phyloP scores from a whole-genome alignment of 2,888 invertebrate genomes.

The Tenthredo mesomela region DNA sequence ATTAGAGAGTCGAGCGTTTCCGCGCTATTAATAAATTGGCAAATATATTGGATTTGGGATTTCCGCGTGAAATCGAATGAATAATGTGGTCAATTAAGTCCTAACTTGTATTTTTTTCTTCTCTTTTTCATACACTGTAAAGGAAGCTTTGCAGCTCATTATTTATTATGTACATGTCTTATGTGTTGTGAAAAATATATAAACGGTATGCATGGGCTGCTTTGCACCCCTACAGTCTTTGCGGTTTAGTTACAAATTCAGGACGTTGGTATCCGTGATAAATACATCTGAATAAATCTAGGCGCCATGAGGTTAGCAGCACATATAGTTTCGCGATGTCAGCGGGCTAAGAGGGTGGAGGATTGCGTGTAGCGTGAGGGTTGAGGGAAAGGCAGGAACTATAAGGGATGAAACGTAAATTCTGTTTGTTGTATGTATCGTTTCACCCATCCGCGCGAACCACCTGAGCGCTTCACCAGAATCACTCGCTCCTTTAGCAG shows the following conservation, averaged over 20 bases:
- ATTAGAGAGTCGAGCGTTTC: background rate
- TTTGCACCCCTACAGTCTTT: background rate
- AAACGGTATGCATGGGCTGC: background rate
- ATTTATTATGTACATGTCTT: background rate
- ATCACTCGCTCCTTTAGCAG: constrained; percentile 1
- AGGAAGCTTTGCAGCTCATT: background rate
- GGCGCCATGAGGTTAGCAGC: background rate
- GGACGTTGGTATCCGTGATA: constrained; percentile 38
- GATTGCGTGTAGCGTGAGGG: background rate
- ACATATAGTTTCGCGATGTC: constrained; percentile 21
- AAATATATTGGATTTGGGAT: background rate
- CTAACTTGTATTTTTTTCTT: background rate
- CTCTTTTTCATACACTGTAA: background rate
- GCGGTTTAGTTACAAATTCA: constrained; percentile 31
- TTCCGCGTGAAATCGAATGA: background rate
- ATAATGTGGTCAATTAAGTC: background rate
- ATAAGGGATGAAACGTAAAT: background rate
- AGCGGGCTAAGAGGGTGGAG: constrained; percentile 16
- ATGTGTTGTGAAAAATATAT: background rate
- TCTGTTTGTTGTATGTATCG: constrained; percentile 22
- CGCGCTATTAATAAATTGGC: background rate
- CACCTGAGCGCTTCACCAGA: constrained; percentile 17
- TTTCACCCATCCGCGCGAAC: background rate
- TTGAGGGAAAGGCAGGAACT: background rate
- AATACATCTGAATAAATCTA: constrained; percentile 48